phyloP scores from a whole-genome alignment of 2,888 invertebrate species.

The Homarus gammarus region DNA sequence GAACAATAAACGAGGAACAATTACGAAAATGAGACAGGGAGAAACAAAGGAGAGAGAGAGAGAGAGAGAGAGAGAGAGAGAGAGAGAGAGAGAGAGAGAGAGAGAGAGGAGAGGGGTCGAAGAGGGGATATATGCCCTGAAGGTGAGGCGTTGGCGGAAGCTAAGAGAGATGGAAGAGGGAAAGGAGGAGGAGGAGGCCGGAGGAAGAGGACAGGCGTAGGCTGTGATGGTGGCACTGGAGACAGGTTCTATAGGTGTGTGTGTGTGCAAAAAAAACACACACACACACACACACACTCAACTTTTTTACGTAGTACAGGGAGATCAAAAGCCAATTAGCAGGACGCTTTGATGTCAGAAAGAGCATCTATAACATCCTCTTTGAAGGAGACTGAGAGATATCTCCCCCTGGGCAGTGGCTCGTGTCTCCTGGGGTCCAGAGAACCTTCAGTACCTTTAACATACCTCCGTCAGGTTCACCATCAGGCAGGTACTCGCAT shows the following conservation, averaged over 20 bases:
- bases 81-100: not conserved
- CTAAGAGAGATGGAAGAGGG: not conserved
- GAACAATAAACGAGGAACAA: not conserved
- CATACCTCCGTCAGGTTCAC: no score
- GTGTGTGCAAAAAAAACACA: no score
- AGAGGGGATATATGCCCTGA: not conserved
- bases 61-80: not conserved
- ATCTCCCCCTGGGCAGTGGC: no score
- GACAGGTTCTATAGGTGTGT: no score
- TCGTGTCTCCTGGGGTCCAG: no score
- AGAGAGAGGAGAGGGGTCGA: not conserved
- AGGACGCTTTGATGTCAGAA: constrained; percentile 46
- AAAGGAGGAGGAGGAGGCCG: not conserved
- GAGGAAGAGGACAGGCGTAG: no score
- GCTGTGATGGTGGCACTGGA: not conserved
- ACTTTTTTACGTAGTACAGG: constrained; percentile 25
- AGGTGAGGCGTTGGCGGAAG: not conserved
- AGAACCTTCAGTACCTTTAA: no score
- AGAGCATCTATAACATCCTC: constrained; percentile 43
- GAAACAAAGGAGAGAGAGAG: not conserved
- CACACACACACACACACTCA: no score
- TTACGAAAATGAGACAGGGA: not conserved
- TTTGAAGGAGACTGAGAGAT: constrained; percentile 23
- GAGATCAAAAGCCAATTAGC: constrained; percentile 50
- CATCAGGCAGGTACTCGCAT: no score